Conservation (phyloP, 2,113 vertebrate species). For the Melospiza georgiana region DNA sequence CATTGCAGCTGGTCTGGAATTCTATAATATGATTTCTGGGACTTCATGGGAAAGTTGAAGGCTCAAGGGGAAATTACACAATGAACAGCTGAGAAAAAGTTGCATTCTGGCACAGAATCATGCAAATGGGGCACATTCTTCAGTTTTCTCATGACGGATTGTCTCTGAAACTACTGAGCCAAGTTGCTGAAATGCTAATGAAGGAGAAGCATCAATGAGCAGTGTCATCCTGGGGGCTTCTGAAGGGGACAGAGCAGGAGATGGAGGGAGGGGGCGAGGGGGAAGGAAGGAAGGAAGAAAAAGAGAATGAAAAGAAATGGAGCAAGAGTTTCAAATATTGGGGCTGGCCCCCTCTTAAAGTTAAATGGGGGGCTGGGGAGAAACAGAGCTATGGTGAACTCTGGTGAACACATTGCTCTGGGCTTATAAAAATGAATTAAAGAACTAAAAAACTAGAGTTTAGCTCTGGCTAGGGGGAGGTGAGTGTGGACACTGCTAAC, state of each 20-base stretch:
- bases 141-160: constrained; percentile 87
- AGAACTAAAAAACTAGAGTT: not conserved
- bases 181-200: constrained; percentile 90
- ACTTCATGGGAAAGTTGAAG: constrained; percentile 84
- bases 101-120: constrained; percentile 83
- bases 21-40: constrained; percentile 77
- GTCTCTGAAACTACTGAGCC: constrained; percentile 83
- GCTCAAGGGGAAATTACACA: constrained; percentile 76
- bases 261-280: not conserved
- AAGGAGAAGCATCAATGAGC: constrained; percentile 88
- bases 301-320: constrained; percentile 37
- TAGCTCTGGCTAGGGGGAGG: not conserved
- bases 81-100: constrained; percentile 81
- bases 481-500: not conserved
- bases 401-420: not conserved
- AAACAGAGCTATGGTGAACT: not conserved
- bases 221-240: constrained; percentile 87
- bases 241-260: constrained; percentile 68
- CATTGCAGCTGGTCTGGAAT: constrained; percentile 68
- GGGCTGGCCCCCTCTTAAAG: not conserved
- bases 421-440: not conserved
- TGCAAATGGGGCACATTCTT: constrained; percentile 89
- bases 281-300: constrained; percentile 54
- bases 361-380: not conserved
- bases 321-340: constrained; percentile 32